Evolutionary conservation across 2,113 vertebrate genomes (phyloP), one percentile per base, ranked within the genome.

Genomic region (Spheniscus mendiculus): DNA sequence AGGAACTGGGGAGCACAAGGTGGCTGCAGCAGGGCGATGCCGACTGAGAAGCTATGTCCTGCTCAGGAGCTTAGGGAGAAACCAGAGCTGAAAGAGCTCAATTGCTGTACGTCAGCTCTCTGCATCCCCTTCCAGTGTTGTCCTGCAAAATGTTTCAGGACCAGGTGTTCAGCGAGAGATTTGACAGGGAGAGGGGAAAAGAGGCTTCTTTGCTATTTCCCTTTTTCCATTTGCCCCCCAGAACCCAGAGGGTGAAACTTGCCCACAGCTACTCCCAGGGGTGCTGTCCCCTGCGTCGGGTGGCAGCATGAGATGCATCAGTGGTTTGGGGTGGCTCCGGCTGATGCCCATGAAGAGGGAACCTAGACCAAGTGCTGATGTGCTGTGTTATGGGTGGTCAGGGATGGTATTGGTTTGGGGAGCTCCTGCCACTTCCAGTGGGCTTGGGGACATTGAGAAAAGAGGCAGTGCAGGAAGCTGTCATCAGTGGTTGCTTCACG

Each of bases 401-500:
- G 85, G 36, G 34, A 40, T 36, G 12, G 15, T 55, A 19, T 29
- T 58, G 59, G n/a, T 90, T 71, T 92, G 87, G 44, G 44, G 67
- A 77, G 25, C 13, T 77, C 32, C 71, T 79, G 9, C 9, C 2
- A 4, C 15, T 81, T 61, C 50, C n/a, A 70, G 12, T 34, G 40
- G 15, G 7, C 16, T 7, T 80, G n/a, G 25, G 32, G 16, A 49
- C 21, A 8, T 3, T 8, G 7, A 93, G 34, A 49, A 49, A 66
- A 52, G 62, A 63, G n/a, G 8, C n/a, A 56, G 27, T 17, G 36
- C 40, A 50, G n/a, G 20, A 11, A 67, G 25, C 47, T 76, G 62
- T 0, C 0, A 50, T 15, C 14, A 4, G 36, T 2, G 0, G 3
- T 55, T 63, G 11, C 26, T 77, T 93, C 6, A 13, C 34, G n/a